phyloP scores from a whole-genome alignment of 1,140 invertebrate species.

The Cyclargus thomasi region DNA sequence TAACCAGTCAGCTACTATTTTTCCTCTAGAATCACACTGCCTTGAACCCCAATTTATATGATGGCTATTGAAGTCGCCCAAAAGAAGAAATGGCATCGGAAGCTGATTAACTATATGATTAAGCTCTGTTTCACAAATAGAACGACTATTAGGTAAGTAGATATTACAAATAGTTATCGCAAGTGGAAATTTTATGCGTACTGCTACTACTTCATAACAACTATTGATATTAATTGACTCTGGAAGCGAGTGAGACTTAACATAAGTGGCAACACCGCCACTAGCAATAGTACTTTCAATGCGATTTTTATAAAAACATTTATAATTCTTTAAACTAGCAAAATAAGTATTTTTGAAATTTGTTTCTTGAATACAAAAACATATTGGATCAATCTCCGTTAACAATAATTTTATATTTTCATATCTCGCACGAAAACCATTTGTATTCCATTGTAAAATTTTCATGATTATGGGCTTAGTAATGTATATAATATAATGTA shows the following conservation, averaged over 20 bases:
- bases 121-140: not conserved
- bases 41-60: not conserved
- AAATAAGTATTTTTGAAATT: slow-evolving; percentile 13
- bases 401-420: not conserved
- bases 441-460: not conserved
- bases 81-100: not conserved
- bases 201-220: slow-evolving; percentile 1
- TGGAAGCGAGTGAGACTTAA: not conserved
- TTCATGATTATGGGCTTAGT: not conserved
- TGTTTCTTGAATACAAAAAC: slow-evolving; percentile 13
- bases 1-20: slow-evolving; percentile 13
- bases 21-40: slow-evolving; percentile 9
- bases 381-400: not conserved
- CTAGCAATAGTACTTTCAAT: not conserved
- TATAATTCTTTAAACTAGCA: slow-evolving; percentile 8
- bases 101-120: not conserved
- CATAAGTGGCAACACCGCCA: slow-evolving; percentile 11
- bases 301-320: slow-evolving; percentile 10
- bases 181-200: slow-evolving; percentile 7
- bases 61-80: not conserved
- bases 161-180: slow-evolving; percentile 8
- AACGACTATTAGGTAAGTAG: slow-evolving; percentile 8
- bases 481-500: not conserved
- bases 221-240: not conserved
- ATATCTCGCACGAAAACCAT: not conserved